phyloP scores from a whole-genome alignment of 1,140 invertebrate species.

The Microplitis demolitor region DNA sequence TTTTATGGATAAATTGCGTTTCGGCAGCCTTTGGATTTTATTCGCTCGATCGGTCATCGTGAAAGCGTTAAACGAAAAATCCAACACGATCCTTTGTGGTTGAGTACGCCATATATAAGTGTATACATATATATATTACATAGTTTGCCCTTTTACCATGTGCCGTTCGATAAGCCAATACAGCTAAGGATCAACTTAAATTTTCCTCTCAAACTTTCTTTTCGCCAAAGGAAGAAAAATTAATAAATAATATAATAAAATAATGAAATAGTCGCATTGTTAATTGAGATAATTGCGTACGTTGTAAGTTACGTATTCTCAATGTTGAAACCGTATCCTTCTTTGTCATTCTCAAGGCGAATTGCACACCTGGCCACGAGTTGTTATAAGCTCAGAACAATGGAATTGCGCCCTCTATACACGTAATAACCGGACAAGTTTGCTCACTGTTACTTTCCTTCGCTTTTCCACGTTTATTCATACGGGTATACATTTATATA shows the following conservation, averaged over 20 bases:
- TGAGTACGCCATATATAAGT: neutral
- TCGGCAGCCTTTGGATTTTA: slow-evolving; percentile 13
- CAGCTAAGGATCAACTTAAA: neutral
- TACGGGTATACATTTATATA: too few species aligned
- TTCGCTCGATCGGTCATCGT: slow-evolving; percentile 17
- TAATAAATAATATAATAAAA: too few species aligned
- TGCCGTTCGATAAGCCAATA: slow-evolving; percentile 8
- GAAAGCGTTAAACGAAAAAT: slow-evolving; percentile 27
- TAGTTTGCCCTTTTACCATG: slow-evolving; percentile 4
- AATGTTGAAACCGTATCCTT: neutral
- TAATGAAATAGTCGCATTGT: too few species aligned
- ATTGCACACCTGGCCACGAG: slow-evolving; percentile 24
- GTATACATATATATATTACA: neutral
- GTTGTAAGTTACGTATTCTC: too few species aligned
- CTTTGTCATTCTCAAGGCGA: neutral
- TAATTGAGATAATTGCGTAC: too few species aligned
- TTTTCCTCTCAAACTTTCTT: neutral
- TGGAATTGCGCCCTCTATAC: slow-evolving; percentile 35
- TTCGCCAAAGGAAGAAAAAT: neutral
- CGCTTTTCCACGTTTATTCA: slow-evolving; percentile 28
- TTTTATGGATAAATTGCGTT: slow-evolving; percentile 16
- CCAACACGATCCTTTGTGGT: neutral
- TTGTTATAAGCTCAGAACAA: slow-evolving; percentile 33
- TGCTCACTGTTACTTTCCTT: slow-evolving; percentile 28
- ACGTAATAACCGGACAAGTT: slow-evolving; percentile 38